Percentiles rank a stretch among this genome's conserved stretches.
Evolutionary conservation across 2,797 vertebrate genomes (phyloP).

Genomic region (Toxotes lorentzi): DNA sequence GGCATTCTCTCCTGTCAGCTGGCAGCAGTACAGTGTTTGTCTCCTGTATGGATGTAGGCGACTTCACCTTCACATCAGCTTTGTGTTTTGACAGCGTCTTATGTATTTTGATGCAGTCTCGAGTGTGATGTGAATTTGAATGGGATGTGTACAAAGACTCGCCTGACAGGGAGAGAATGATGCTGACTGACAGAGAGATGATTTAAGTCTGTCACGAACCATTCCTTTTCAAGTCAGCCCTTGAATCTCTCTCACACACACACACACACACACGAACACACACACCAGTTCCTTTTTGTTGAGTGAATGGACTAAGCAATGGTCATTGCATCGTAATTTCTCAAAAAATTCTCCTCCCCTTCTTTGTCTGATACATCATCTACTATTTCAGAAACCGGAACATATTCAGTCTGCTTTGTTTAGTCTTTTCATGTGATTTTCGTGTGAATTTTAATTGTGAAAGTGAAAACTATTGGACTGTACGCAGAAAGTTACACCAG

Average conservation of each 20-base stretch:
- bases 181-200: conserved; percentile 63
- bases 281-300: conserved; percentile 4
- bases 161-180: conserved; percentile 60
- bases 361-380: background rate
- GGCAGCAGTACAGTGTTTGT: conserved; percentile 23
- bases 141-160: conserved; percentile 61
- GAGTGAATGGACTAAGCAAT: conserved; percentile 31
- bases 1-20: conserved; percentile 31
- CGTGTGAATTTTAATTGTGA: background rate
- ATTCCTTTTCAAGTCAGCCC: conserved; percentile 61
- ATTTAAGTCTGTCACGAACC: conserved; percentile 59
- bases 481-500: background rate
- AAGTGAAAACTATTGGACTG: background rate
- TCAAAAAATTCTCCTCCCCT: background rate
- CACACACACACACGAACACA: no score
- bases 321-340: conserved; percentile 14
- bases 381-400: background rate
- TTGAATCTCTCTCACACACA: conserved; percentile 28
- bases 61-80: conserved; percentile 63
- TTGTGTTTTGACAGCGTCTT: conserved; percentile 65
- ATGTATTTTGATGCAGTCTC: conserved; percentile 55
- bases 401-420: background rate
- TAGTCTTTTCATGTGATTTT: background rate
- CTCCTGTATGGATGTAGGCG: conserved; percentile 41
- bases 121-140: conserved; percentile 75